Percentiles rank a stretch among this genome's conserved stretches.
These are phyloP conservation scores for Meandrina meandrites DNA, from an alignment of 92 coral and sea anemone species.

Conservation along the genomic window DNA sequence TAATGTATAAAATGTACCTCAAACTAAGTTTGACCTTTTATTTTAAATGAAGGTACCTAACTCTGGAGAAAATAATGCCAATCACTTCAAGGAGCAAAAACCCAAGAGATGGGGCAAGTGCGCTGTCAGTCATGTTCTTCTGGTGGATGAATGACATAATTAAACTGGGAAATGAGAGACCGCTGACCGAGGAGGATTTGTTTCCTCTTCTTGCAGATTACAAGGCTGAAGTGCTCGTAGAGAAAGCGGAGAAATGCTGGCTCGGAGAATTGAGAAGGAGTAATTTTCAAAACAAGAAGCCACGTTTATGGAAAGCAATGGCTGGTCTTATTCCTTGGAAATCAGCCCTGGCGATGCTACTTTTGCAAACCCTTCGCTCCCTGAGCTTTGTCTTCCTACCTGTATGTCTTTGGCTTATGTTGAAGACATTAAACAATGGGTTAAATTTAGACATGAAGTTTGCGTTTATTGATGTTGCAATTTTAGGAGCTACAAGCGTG, in stretches of 20 bases:
- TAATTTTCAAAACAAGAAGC: not conserved
- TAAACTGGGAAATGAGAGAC: not conserved
- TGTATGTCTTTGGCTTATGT: conserved; percentile 25
- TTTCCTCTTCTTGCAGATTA: conserved; percentile 5
- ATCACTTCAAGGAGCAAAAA: not conserved
- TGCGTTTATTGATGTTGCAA: not conserved
- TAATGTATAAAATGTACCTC: not conserved
- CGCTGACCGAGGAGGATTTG: conserved; percentile 8
- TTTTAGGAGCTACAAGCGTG: not conserved
- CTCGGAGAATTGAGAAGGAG: not conserved
- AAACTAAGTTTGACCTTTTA: too few species aligned
- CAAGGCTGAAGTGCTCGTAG: not conserved
- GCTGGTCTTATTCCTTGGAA: not conserved
- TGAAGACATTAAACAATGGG: conserved; percentile 4
- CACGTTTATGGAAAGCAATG: conserved; percentile 16
- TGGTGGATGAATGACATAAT: conserved; percentile 10
- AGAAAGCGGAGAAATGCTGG: not conserved
- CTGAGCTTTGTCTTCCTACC: conserved; percentile 24
- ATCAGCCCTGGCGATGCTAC: not conserved
- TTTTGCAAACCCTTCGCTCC: not conserved
- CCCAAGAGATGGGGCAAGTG: not conserved
- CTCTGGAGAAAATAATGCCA: not conserved
- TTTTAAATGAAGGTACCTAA: not conserved
- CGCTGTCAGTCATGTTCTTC: not conserved
- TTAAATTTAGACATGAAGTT: not conserved